Evolutionary conservation across 2,113 vertebrate species (phyloP).

Genomic region (Istiophorus platypterus): DNA sequence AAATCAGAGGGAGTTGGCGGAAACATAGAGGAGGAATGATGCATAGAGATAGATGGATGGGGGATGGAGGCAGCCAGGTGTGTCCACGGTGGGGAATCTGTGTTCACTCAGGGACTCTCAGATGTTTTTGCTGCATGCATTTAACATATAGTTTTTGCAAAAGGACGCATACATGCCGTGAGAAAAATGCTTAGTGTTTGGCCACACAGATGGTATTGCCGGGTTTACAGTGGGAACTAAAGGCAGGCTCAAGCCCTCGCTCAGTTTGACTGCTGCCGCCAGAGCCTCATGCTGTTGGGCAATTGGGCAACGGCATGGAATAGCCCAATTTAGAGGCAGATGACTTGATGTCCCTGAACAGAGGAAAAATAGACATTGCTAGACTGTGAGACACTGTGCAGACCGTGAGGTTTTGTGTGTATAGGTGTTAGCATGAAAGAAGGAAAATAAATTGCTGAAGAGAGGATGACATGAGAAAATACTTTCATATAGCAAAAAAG

Average conservation of each 20-base stretch:
- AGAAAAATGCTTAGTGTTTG: slow-evolving; percentile 9
- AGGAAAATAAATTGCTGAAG: slow-evolving; percentile 11
- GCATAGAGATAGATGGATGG: slow-evolving; percentile 11
- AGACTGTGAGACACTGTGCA: background rate
- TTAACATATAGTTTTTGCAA: background rate
- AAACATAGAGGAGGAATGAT: background rate
- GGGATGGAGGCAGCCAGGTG: slow-evolving; percentile 30
- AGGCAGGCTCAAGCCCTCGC: slow-evolving; percentile 45
- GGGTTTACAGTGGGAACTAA: slow-evolving; percentile 47
- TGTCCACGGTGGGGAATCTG: slow-evolving; percentile 22
- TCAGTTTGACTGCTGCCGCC: slow-evolving; percentile 48
- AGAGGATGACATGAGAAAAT: slow-evolving; percentile 26
- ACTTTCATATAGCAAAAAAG: background rate
- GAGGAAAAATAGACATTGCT: slow-evolving; percentile 16
- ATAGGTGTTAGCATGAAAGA: slow-evolving; percentile 16
- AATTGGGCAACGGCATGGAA: slow-evolving; percentile 75
- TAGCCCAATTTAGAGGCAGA: slow-evolving; percentile 72
- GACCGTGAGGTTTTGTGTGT: slow-evolving; percentile 5
- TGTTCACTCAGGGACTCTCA: background rate
- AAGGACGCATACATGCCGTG: slow-evolving; percentile 8
- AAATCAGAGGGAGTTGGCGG: slow-evolving; percentile 1
- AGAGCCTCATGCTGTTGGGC: slow-evolving; percentile 65
- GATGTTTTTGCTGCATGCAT: background rate
- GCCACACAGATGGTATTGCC: slow-evolving; percentile 37
- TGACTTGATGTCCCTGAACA: slow-evolving; percentile 59